A percentile compares a stretch with the other conserved stretches of the same genome.
Conservation (phyloP, 2,888 invertebrate genomes). For the Tenthredo mesomela region DNA sequence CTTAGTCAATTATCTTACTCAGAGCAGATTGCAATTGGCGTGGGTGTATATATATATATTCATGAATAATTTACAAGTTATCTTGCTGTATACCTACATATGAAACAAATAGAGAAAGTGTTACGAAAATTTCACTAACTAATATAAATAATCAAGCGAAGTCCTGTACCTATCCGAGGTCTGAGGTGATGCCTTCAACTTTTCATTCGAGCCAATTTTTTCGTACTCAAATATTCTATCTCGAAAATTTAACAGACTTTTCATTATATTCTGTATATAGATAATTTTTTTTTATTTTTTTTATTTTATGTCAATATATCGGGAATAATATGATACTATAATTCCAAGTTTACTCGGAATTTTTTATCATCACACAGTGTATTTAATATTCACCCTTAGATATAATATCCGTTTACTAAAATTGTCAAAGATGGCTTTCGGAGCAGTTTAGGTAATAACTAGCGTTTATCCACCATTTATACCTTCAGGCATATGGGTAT, state of each 20-base stretch:
- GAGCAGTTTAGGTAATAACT: neutral
- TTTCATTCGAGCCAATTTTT: neutral
- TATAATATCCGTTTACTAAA: neutral
- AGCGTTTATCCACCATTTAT: neutral
- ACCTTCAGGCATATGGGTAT: neutral
- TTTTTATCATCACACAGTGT: neutral
- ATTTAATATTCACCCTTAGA: neutral
- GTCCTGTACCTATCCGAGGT: too few relatives aligned
- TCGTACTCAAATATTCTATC: neutral
- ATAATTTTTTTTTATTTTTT: neutral
- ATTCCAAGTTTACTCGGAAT: neutral
- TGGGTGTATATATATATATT: slow-evolving; percentile 8
- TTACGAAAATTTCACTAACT: neutral
- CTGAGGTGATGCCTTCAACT: neutral
- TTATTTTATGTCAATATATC: neutral
- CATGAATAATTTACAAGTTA: slow-evolving; percentile 26
- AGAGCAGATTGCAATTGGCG: slow-evolving; percentile 1
- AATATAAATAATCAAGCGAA: neutral
- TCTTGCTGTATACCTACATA: slow-evolving; percentile 18
- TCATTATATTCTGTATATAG: neutral
- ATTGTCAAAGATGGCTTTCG: neutral
- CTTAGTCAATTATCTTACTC: slow-evolving; percentile 26
- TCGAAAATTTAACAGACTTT: neutral
- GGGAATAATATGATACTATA: neutral
- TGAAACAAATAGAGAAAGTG: neutral